Percentiles rank a stretch among this genome's conserved stretches.
Evolutionary conservation across 1,140 invertebrate species (phyloP).

Genomic region (Lucilia sericata): DNA sequence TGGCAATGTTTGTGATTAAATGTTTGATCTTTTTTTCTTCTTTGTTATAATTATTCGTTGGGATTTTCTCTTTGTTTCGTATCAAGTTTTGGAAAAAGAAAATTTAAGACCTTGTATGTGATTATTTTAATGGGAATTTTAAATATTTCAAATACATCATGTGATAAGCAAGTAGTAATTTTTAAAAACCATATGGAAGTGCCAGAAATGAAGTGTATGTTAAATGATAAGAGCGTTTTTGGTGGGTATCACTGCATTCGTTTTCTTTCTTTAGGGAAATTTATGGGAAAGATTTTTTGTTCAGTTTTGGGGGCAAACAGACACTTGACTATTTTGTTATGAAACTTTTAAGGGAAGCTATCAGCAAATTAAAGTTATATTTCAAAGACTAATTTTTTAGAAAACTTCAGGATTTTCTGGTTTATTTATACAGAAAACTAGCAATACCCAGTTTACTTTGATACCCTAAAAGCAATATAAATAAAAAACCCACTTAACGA

Average conservation of each 20-base stretch:
- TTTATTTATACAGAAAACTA: no score
- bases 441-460: no score
- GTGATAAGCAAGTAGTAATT: background rate
- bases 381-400: background rate
- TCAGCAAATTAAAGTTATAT: background rate
- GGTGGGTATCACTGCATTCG: background rate
- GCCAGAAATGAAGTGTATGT: background rate
- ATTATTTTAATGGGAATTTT: conserved; percentile 47
- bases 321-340: background rate
- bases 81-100: background rate
- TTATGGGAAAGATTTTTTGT: background rate
- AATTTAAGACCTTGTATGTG: conserved; percentile 48
- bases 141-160: background rate
- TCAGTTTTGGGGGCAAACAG: background rate
- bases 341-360: background rate
- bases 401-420: no score
- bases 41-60: background rate
- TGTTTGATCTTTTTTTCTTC: conserved; percentile 7
- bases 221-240: background rate
- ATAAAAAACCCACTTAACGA: no score
- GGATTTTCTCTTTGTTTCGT: conserved; percentile 21
- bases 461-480: no score
- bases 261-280: background rate
- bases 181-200: background rate
- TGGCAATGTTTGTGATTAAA: background rate